A percentile compares a stretch with the other conserved stretches of the same genome.
Conservation (phyloP, 2,888 invertebrate species). For the Tenthredo livida region DNA sequence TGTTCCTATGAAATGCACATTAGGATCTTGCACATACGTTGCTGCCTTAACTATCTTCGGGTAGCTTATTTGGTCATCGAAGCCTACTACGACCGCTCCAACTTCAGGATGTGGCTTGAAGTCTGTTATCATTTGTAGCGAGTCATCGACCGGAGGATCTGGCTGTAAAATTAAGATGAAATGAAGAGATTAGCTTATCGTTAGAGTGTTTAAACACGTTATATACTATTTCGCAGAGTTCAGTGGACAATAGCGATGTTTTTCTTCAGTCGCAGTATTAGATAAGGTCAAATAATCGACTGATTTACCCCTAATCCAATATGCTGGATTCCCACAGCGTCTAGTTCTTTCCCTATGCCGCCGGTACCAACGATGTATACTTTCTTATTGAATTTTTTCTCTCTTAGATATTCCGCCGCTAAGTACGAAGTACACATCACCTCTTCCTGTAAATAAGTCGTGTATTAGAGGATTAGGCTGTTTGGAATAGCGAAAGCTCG, state of each 20-base stretch:
- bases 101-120: constrained; percentile 88
- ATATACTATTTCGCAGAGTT: neutral
- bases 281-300: neutral
- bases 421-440: constrained; percentile 81
- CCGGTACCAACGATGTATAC: constrained; percentile 82
- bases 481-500: neutral
- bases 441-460: constrained; percentile 78
- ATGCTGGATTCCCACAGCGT: constrained; percentile 79
- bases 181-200: neutral
- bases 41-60: constrained; percentile 95
- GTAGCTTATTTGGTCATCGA: constrained; percentile 95
- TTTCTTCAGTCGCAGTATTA: neutral
- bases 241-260: neutral
- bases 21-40: constrained; percentile 89
- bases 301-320: constrained; percentile 80
- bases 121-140: constrained; percentile 67
- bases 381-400: constrained; percentile 79
- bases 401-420: constrained; percentile 81
- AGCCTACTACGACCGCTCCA: constrained; percentile 96
- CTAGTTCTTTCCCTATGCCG: constrained; percentile 82
- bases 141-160: constrained; percentile 74
- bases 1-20: constrained; percentile 93
- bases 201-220: neutral
- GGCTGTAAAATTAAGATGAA: constrained; percentile 71
- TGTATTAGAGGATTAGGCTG: neutral